Evolutionary conservation across 2,888 invertebrate species (phyloP), one percentile per base, ranked within the genome.

Genomic region (Eupithecia tripunctaria): DNA sequence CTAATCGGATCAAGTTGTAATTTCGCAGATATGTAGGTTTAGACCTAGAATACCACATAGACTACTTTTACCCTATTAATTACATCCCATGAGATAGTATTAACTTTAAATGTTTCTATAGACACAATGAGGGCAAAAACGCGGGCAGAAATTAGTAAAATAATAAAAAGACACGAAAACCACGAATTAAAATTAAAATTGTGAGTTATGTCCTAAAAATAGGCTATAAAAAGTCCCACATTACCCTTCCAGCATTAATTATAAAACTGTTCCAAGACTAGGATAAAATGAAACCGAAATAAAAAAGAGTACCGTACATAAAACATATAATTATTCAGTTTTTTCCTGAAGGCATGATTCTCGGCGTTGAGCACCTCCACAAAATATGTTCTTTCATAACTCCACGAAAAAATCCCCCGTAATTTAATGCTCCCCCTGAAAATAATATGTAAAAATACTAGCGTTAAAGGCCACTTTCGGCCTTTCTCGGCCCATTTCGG

Each of bases 381-480:
- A 84, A 92, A 92, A 92, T 92, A 93, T 91, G 90, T 88, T 88
- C 85, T 86, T 88, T 89, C 91, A 91, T 91, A 92, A 92, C 88
- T 88, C 84, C 84, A 79, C 78, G 82, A 85, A 89, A 88, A 91
- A 90, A 88, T 86, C 89, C 88, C 77, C 84, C 80, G 88, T 93
- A 93, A 92, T 92, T 92, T 92, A 93, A 91, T 90, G 89, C 89
- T 84, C 83, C 83, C 85, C 85, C 83, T 85, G 86, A 87, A 89
- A 89, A 90, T 90, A 90, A 91, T 92, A 92, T 93, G 91, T 92
- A 91, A 92, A 93, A 91, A 91, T 90, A 88, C 87, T 86, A 85
- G 81, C 82, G 79, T 82, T 82, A 85, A 83, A 85, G 86, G 82
- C 84, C 81, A 82, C 78, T 83, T 85, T 84, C 82, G 88, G 85